phyloP scores from a whole-genome alignment of 1,140 invertebrate species.

The Danaus melanippus region DNA sequence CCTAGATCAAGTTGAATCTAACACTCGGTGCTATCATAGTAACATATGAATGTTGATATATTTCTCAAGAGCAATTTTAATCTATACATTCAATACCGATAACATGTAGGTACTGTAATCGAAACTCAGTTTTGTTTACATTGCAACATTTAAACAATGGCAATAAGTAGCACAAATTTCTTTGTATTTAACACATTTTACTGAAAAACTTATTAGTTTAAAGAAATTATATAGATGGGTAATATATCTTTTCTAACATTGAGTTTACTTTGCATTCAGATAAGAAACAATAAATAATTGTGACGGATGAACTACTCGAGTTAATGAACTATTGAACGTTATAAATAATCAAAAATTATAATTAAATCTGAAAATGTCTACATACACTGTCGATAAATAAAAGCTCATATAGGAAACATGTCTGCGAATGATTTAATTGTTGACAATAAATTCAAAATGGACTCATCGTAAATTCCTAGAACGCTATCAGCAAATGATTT shows the following conservation, averaged over 20 bases:
- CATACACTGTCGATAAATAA: background rate
- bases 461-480: conserved; percentile 8
- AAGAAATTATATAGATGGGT: too few species aligned
- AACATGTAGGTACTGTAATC: conserved; percentile 7
- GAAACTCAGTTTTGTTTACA: conserved; percentile 14
- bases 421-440: background rate
- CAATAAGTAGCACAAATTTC: too few species aligned
- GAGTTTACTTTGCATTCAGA: too few species aligned
- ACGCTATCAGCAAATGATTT: conserved; percentile 5
- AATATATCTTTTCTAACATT: too few species aligned
- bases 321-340: too few species aligned
- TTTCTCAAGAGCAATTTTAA: too few species aligned
- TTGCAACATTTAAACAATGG: conserved; percentile 14
- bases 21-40: too few species aligned
- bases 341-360: too few species aligned
- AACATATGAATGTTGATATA: too few species aligned
- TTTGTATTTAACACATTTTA: conserved; percentile 2
- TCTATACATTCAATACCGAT: conserved; percentile 2
- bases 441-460: conserved; percentile 4
- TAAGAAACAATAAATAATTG: too few species aligned
- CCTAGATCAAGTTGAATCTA: too few species aligned
- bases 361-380: background rate
- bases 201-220: background rate
- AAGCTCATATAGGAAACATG: conserved; percentile 1
- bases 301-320: too few species aligned